A percentile compares a stretch with the other conserved stretches of the same genome.
Conservation (phyloP, 2,797 vertebrate genomes). For the Geotrypetes seraphini region DNA sequence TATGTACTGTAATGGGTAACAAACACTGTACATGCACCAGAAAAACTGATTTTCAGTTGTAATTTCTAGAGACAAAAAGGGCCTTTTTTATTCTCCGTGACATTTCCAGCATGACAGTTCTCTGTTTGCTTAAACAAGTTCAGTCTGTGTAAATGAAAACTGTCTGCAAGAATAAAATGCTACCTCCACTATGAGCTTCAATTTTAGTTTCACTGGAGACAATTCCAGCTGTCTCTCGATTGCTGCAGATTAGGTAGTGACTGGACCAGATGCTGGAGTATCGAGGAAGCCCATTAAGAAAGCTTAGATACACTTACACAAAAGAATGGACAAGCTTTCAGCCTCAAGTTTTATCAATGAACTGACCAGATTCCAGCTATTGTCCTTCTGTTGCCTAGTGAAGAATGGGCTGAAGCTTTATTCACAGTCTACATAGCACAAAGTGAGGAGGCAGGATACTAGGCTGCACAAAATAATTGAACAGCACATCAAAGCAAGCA, state of each 20-base stretch:
- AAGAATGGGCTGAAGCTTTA: slow-evolving; percentile 39
- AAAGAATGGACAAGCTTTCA: slow-evolving; percentile 38
- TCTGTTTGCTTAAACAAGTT: too few relatives aligned
- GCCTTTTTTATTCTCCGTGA: too few relatives aligned
- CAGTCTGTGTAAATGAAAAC: too few relatives aligned
- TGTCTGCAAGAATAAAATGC: too few relatives aligned
- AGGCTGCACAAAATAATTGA: slow-evolving; percentile 1
- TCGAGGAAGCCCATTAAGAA: slow-evolving; percentile 9
- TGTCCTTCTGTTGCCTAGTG: slow-evolving; percentile 50
- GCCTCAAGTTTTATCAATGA: slow-evolving; percentile 51
- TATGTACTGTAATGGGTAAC: too few relatives aligned
- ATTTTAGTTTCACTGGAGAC: too few relatives aligned
- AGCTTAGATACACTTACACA: slow-evolving; percentile 47
- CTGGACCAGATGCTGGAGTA: slow-evolving; percentile 4
- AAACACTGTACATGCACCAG: too few relatives aligned
- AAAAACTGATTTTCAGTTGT: too few relatives aligned
- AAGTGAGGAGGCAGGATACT: slow-evolving; percentile 11
- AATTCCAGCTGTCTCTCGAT: too few relatives aligned
- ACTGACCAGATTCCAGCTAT: slow-evolving; percentile 51
- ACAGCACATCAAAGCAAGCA: slow-evolving; percentile 21
- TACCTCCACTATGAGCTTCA: too few relatives aligned
- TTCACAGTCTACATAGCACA: slow-evolving; percentile 26
- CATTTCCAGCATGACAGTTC: too few relatives aligned
- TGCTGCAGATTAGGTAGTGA: background rate
- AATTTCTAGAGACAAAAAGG: too few relatives aligned